Conservation (phyloP, 2,113 vertebrate species). For the Raja brachyura region DNA sequence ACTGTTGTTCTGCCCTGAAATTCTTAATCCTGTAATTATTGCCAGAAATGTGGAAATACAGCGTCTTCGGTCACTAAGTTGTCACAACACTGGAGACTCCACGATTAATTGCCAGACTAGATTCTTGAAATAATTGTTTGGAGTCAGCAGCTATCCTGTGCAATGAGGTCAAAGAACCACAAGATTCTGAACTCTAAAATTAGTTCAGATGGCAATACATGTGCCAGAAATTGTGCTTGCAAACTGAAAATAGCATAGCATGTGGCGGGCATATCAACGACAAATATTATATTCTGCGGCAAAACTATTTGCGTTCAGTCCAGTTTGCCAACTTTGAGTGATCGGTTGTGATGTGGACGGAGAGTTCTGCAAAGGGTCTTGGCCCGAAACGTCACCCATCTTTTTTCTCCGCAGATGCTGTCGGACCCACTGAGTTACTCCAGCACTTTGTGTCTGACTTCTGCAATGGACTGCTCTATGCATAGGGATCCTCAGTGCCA, state of each 20-base stretch:
- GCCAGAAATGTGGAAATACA: not conserved
- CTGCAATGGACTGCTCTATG: not conserved
- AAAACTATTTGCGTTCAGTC: not conserved
- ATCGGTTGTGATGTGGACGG: not conserved
- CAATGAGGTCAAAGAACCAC: not conserved
- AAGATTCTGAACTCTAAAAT: not conserved
- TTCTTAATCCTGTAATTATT: not conserved
- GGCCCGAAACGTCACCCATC: too few species aligned
- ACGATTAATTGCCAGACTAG: not conserved
- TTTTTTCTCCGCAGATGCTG: too few species aligned
- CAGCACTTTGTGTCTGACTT: too few species aligned
- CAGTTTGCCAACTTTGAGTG: not conserved
- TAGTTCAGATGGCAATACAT: not conserved
- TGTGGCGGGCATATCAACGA: not conserved
- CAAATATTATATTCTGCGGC: not conserved
- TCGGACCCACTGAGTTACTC: too few species aligned
- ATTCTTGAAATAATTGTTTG: not conserved
- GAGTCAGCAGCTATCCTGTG: not conserved
- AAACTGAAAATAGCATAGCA: not conserved
- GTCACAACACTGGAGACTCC: not conserved
- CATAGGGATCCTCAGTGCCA: not conserved
- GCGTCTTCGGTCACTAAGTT: not conserved
- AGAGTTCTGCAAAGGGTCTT: too few species aligned
- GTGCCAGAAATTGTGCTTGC: not conserved
- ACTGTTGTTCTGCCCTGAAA: not conserved